phyloP scores from a whole-genome alignment of 2,888 invertebrate genomes.

The Stenolophus ochropezus region DNA sequence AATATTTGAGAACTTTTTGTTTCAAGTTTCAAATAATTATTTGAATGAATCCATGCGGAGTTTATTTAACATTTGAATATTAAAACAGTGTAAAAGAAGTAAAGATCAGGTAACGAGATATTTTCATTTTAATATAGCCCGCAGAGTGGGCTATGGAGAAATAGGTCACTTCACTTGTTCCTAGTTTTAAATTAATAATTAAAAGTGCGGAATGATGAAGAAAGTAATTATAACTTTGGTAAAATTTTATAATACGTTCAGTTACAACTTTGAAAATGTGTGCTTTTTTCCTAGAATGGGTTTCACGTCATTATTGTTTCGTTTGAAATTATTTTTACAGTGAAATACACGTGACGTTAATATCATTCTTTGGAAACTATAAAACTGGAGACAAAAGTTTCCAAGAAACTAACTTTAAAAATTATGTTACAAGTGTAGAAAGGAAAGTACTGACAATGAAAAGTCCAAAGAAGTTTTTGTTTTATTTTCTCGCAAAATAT shows the following conservation, averaged over 20 bases:
- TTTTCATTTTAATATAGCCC: background rate
- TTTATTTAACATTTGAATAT: background rate
- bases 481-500: too few relatives aligned
- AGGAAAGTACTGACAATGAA: background rate
- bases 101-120: background rate
- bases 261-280: conserved; percentile 11
- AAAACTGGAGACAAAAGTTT: background rate
- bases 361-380: background rate
- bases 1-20: too few relatives aligned
- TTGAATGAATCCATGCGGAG: too few relatives aligned
- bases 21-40: too few relatives aligned
- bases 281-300: background rate
- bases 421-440: background rate
- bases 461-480: too few relatives aligned
- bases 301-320: conserved; percentile 8
- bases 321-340: conserved; percentile 9
- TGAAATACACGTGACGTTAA: background rate
- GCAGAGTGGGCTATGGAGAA: background rate
- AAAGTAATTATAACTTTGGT: conserved; percentile 30
- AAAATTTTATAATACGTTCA: conserved; percentile 25
- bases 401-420: background rate
- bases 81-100: background rate
- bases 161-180: background rate
- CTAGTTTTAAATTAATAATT: conserved; percentile 2
- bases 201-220: conserved; percentile 14